These are phyloP conservation scores for Clamator glandarius DNA, from an alignment of 2,797 vertebrate species.

Conservation along the genomic window DNA sequence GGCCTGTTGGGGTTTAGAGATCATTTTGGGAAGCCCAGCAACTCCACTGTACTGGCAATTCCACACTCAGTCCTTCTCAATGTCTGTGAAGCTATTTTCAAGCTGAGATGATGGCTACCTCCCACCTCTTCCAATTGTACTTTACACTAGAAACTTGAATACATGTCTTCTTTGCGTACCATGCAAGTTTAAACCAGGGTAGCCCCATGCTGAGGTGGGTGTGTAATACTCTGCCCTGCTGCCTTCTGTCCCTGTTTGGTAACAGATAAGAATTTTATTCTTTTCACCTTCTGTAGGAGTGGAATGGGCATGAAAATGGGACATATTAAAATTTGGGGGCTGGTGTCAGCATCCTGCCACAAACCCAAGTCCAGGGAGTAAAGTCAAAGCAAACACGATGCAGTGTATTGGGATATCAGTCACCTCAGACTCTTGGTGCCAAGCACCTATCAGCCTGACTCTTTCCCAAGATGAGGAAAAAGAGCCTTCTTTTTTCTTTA, in stretches of 20 bases:
- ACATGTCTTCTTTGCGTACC: background rate
- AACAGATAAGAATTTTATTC: background rate
- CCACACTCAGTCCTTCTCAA: background rate
- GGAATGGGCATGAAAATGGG: background rate
- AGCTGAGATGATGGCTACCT: background rate
- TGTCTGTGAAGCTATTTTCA: background rate
- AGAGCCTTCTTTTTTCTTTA: background rate
- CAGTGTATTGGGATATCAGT: background rate
- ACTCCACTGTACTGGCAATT: background rate
- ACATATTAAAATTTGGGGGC: background rate
- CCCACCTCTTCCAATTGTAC: background rate
- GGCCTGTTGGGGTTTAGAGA: background rate
- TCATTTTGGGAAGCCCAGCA: background rate
- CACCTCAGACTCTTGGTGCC: accelerated
- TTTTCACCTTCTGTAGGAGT: background rate
- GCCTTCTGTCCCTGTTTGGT: background rate
- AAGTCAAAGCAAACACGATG: background rate
- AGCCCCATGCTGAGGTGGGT: background rate
- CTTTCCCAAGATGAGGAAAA: background rate
- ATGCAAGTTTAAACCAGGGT: background rate
- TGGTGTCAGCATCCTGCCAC: background rate
- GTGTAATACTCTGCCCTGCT: background rate
- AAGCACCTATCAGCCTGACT: background rate
- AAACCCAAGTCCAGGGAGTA: background rate
- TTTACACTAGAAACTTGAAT: background rate